phyloP scores from a whole-genome alignment of 1,140 invertebrate species.

The Drosophila oshimai region DNA sequence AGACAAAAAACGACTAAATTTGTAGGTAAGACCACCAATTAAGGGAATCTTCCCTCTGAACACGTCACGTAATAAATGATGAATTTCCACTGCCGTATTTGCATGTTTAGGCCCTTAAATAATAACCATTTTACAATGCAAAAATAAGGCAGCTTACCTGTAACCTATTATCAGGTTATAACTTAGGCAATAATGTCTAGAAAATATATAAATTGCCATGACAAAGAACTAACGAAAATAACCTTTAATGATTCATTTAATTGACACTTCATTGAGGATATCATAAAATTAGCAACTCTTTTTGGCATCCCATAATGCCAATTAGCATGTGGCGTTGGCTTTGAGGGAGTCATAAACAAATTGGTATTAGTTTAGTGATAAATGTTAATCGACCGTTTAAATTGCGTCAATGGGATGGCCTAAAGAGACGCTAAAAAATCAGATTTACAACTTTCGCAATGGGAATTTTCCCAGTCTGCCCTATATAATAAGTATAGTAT shows the following conservation, averaged over 20 bases:
- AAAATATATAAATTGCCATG: not conserved
- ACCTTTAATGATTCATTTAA: slow-evolving; percentile 19
- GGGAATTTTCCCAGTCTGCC: not conserved
- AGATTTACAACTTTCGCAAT: not conserved
- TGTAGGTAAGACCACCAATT: not conserved
- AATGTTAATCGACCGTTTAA: slow-evolving; percentile 36
- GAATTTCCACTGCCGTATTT: slow-evolving; percentile 10
- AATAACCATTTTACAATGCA: not conserved
- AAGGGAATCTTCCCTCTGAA: not conserved
- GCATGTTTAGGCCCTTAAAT: not conserved
- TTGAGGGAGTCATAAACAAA: slow-evolving; percentile 17
- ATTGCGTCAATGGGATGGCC: slow-evolving; percentile 23
- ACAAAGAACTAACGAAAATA: not conserved
- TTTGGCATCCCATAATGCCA: slow-evolving; percentile 10
- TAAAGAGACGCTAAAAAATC: slow-evolving; percentile 12
- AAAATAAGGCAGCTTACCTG: not conserved
- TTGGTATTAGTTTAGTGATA: slow-evolving; percentile 30
- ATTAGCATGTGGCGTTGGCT: slow-evolving; percentile 32
- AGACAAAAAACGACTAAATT: not conserved
- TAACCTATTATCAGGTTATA: not conserved
- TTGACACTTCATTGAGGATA: slow-evolving; percentile 25
- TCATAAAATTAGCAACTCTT: slow-evolving; percentile 33
- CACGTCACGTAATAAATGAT: slow-evolving; percentile 34
- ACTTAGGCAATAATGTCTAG: not conserved
- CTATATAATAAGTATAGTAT: not conserved